Percentiles rank a stretch among this genome's conserved stretches.
phyloP scores from a whole-genome alignment of 2,888 invertebrate genomes.

The Plebejus melissa region DNA sequence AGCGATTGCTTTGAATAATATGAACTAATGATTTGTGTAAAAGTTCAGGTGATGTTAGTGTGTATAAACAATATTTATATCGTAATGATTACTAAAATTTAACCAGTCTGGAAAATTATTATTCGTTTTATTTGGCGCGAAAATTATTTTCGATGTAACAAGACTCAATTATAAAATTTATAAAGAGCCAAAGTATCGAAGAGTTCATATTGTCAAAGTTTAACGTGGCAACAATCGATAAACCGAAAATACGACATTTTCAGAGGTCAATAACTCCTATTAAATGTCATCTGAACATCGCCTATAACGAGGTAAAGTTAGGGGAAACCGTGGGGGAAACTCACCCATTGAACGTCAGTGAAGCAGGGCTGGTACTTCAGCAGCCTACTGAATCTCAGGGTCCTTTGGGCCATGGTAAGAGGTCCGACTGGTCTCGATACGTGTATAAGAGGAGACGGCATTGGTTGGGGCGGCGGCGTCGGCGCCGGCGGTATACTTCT shows the following conservation, averaged over 20 bases:
- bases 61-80: neutral
- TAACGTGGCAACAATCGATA: constrained; percentile 14
- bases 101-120: too few relatives aligned
- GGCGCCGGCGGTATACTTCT: constrained; percentile 67
- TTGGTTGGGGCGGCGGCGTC: constrained; percentile 63
- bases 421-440: constrained; percentile 72
- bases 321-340: neutral
- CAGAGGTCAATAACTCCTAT: neutral
- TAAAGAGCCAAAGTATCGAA: neutral
- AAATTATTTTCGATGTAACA: neutral
- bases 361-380: constrained; percentile 82
- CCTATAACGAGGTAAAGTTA: neutral
- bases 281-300: neutral
- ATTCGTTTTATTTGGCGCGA: too few relatives aligned
- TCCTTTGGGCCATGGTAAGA: constrained; percentile 83
- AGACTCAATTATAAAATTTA: neutral
- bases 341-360: constrained; percentile 67
- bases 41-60: neutral
- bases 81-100: too few relatives aligned
- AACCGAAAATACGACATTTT: constrained; percentile 7
- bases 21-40: neutral
- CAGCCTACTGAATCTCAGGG: constrained; percentile 82
- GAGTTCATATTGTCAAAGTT: neutral
- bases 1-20: neutral
- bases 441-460: constrained; percentile 66